Evolutionary conservation across 1,140 invertebrate genomes (phyloP), one percentile per base, ranked within the genome.

Genomic region (Apocrypta bakeri): DNA sequence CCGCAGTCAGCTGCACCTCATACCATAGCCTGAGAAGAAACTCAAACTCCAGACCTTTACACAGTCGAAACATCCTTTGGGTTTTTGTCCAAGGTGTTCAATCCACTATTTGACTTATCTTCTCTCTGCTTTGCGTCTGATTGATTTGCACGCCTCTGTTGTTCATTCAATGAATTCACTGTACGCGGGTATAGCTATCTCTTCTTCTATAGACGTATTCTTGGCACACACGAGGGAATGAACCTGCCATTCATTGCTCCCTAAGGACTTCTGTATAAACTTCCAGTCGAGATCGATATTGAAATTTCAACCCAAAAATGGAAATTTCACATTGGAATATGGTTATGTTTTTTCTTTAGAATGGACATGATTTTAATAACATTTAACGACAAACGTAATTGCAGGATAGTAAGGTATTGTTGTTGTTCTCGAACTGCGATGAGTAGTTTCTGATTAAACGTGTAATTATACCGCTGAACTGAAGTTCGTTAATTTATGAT

Each of bases 41-140:
- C 24, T 74, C 40, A 74, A 74, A 74, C 72, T 48, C 64, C 9
- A 40, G 42, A 42, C 40, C 42, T 74, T 56, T 48, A 9, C 27
- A 24, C 29, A 27, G 72, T 27, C 17, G 25, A 17, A 48, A 48
- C 24, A 21, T 37, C 40, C 37, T 73, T 73, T 73, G 37, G n/a
- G n/a, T n/a, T n/a, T n/a, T n/a, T n/a, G n/a, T n/a, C n/a, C n/a
- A 56, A 17, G 37, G 42, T 74, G 42, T 48, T 48, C n/a, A 74
- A 74, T 56, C 27, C 72, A 56, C 40, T 74, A 71, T 71, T 48
- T 48, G 72, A 48, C 40, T 74, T 74, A 74, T 48, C 40, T 74
- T 48, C n/a, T n/a, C n/a, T n/a, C 25, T 74, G 24, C 40, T 74
- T 29, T 56, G 25, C 27, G 1, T 31, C 31, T 71, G 68, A 33